Evolutionary conservation across 2,888 invertebrate species (phyloP), one percentile per base, ranked within the genome.

Genomic region (Cataglyphis cursor): DNA sequence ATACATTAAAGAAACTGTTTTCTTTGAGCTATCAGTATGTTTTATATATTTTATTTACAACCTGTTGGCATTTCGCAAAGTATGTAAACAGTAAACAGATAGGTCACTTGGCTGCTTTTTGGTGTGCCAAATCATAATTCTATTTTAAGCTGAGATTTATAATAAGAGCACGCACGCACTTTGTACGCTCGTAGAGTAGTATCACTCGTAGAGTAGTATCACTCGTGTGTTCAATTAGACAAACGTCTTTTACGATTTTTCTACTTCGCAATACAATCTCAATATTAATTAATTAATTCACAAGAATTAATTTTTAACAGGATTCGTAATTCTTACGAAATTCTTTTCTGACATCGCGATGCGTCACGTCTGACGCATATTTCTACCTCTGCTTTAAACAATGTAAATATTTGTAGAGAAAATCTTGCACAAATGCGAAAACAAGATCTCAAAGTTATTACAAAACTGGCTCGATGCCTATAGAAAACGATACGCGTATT

Each of bases 71-170:
- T 57, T 12, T 66, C 68, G 15, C 38, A 3, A 59, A 31, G 3
- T 24, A 28, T 8, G 41, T 54, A 54, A 75, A 75, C 15, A 51
- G 24, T 78, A 76, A 78, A 61, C 31, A 78, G 18, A 15, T 31
- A 57, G 57, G 21, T 9, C 44, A 48, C 8, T 59, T 62, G 21
- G 65, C 66, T 31, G 15, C 8, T 59, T 59, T 70, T 28, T 18
- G 57, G 15, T 21, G 10, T 28, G 38, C 51, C 65, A 57, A 65
- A 68, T 44, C 44, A 31, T 44, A 78, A 78, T 70, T 68, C 70
- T 78, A 78, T 78, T 78, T 78, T 78, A 70, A 78, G n/a, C 59
- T 3, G 8, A 44, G n/a, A 78, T 57, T 76, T 68, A 41, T 57
- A 57, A 35, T 9, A n/a, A 24, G 35, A 38, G 6, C 38, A 21